A percentile compares a stretch with the other conserved stretches of the same genome.
Evolutionary conservation across 37 sponge, comb jelly and placozoan species (phyloP).

Genomic region (Halichondria panicea): DNA sequence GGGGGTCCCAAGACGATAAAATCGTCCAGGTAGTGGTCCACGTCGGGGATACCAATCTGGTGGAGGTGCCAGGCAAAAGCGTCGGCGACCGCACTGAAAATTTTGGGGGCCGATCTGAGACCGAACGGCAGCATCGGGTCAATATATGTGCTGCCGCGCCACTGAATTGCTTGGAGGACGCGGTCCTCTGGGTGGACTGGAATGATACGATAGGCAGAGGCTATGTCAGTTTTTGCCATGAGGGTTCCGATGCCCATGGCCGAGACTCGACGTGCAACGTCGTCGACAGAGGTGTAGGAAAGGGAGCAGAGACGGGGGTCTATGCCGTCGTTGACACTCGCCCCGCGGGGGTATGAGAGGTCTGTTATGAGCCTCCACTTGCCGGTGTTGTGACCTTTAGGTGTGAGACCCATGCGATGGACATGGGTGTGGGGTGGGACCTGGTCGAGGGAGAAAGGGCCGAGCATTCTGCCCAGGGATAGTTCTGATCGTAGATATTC

Average conservation of each 20-base stretch:
- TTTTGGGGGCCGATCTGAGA: constrained; percentile 29
- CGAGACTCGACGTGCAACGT: not conserved
- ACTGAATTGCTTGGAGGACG: constrained; percentile 6
- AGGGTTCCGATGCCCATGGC: not conserved
- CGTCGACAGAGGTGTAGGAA: constrained; percentile 10
- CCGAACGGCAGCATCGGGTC: constrained; percentile 40
- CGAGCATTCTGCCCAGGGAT: no score
- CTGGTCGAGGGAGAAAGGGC: no score
- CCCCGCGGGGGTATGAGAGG: no score
- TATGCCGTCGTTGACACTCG: no score
- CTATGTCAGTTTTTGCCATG: constrained; percentile 6
- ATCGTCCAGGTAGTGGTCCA: constrained; percentile 58
- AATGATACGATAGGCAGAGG: constrained; percentile 8
- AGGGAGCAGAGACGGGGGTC: constrained; percentile 16
- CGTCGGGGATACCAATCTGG: constrained; percentile 5
- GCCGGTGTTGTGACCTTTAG: no score
- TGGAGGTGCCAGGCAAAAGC: constrained; percentile 17
- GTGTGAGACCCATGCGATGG: no score
- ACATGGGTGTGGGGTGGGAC: no score
- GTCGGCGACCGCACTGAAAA: constrained; percentile 33
- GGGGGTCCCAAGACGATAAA: constrained; percentile 33
- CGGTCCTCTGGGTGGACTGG: constrained; percentile 33
- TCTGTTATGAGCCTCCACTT: no score
- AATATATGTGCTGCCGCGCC: constrained; percentile 4
- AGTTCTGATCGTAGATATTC: no score